Conservation (phyloP, 2,888 invertebrate genomes). For the Arrhopalites spinosus region DNA sequence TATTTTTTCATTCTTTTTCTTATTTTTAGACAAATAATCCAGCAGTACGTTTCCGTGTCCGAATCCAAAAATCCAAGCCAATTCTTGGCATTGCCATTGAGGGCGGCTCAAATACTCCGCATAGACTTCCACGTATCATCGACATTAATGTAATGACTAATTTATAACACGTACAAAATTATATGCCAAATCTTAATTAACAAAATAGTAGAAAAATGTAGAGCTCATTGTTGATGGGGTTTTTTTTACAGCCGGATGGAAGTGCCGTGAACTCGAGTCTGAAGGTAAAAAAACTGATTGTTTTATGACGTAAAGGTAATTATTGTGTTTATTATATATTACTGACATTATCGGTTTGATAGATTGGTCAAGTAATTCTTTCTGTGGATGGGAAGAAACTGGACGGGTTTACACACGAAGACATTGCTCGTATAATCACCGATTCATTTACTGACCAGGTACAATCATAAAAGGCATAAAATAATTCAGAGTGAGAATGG, state of each 20-base stretch:
- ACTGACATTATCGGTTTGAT: no score
- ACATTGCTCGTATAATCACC: slow-evolving; percentile 88
- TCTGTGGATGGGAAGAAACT: slow-evolving; percentile 81
- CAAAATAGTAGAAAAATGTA: not conserved
- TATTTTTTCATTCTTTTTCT: not conserved
- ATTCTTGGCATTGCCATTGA: slow-evolving; percentile 90
- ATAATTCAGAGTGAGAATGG: no score
- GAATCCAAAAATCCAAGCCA: slow-evolving; percentile 63
- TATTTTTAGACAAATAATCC: slow-evolving; percentile 31
- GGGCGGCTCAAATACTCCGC: slow-evolving; percentile 94
- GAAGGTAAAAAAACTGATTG: slow-evolving; percentile 74
- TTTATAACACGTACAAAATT: no score
- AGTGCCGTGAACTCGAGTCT: slow-evolving; percentile 90
- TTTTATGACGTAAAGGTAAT: no score
- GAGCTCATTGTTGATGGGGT: slow-evolving; percentile 20
- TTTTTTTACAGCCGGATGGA: slow-evolving; percentile 78
- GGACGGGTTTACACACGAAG: slow-evolving; percentile 79
- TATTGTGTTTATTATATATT: no score
- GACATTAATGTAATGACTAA: slow-evolving; percentile 91
- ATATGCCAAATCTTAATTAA: not conserved
- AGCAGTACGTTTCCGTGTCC: slow-evolving; percentile 68
- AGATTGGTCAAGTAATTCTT: slow-evolving; percentile 87
- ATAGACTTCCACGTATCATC: slow-evolving; percentile 91
- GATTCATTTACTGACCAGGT: slow-evolving; percentile 89
- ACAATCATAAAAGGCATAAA: no score